These are phyloP conservation scores for Noctua janthe DNA, from an alignment of 2,888 invertebrate genomes.

Conservation along the genomic window DNA sequence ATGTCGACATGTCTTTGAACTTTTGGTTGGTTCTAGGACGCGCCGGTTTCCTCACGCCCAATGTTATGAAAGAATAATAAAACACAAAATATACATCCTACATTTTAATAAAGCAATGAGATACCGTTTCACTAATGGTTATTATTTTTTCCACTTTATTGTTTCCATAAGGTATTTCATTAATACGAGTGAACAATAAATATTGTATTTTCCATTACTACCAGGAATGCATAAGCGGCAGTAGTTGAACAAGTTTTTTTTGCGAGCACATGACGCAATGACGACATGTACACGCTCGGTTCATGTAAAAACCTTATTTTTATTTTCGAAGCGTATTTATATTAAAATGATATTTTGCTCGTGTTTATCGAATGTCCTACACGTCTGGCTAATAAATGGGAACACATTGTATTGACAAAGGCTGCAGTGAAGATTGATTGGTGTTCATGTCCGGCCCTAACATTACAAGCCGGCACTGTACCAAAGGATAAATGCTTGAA, in stretches of 20 bases:
- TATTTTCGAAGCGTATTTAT: constrained; percentile 68
- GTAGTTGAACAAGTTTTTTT: constrained; percentile 31
- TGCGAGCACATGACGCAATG: constrained; percentile 11
- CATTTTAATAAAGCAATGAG: constrained; percentile 10
- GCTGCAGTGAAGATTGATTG: constrained; percentile 48
- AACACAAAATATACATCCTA: background rate
- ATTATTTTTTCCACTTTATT: background rate
- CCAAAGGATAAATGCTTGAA: background rate
- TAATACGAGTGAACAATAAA: constrained; percentile 1
- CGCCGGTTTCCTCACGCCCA: background rate
- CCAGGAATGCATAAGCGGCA: constrained; percentile 42
- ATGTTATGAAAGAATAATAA: background rate
- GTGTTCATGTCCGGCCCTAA: constrained; percentile 27
- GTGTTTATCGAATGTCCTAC: constrained; percentile 65
- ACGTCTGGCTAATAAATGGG: constrained; percentile 58
- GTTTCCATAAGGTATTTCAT: background rate
- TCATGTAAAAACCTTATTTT: constrained; percentile 26
- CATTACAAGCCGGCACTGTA: background rate
- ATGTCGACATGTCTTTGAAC: background rate
- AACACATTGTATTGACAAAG: constrained; percentile 51
- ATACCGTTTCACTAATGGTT: background rate
- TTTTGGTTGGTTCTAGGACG: background rate
- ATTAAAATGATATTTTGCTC: constrained; percentile 73
- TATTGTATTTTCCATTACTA: constrained; percentile 23
- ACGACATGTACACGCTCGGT: constrained; percentile 28